Evolutionary conservation across 2,888 invertebrate species (phyloP), one percentile per base, ranked within the genome.

Genomic region (Scaptodrosophila latifasciaeformis): DNA sequence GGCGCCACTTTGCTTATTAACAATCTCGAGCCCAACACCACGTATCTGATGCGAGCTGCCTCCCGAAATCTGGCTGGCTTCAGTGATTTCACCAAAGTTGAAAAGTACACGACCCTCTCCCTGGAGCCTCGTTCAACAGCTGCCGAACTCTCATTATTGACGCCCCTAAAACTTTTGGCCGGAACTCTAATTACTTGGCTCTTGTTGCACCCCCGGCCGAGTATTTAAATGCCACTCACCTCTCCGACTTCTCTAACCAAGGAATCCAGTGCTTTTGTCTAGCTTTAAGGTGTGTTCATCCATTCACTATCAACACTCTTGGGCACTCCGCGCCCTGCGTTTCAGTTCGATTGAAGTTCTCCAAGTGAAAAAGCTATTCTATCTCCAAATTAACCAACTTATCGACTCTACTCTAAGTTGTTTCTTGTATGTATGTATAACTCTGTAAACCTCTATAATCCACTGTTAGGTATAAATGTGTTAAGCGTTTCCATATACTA

Each of bases 51-150:
- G 56, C 83, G 88, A 46, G 90, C 88, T 1, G 89, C 90, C 24
- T 87, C 89, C 1, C 86, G 86, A 49, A 90, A 90, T 72, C 81
- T 85, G 15, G 90, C 89, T 7, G 90, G 90, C n/a, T 81, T 88
- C 49, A 86, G 87, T 59, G 85, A 86, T 61, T 86, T 79, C 63
- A 85, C 86, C 31, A 81, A 69, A 44, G 83, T 84, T 42, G 83
- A 82, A 59, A 82, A 81, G 57, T 85, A 85, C 60, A 76, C 58
- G 52, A 87, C 86, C 2, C 65, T 82, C 17, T 83, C 84, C 5
- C 82, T 84, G 55, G 85, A 85, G 47, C 85, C 83, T 2, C 76
- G 82, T 2, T 63, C 68, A 0, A 39, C 71, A 0, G 68, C 77
- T n/a, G 54, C 42, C 0, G 34, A 17, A 5, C 24, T 24, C 3